Evolutionary conservation across 2,888 invertebrate species (phyloP), one percentile per base, ranked within the genome.

Genomic region (Caenorhabditis doughertyi): DNA sequence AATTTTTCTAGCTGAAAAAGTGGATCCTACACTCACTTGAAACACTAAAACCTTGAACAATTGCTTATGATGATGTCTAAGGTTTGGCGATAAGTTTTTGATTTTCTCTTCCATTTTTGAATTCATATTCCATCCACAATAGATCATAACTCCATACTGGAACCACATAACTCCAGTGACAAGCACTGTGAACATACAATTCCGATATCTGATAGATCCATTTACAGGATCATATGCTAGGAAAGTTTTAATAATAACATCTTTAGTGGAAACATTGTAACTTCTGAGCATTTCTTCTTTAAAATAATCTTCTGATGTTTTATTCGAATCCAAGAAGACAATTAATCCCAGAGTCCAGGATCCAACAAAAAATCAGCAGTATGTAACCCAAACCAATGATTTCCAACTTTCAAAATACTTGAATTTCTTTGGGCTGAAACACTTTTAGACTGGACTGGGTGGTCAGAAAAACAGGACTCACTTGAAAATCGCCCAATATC

Each of bases 401-500:
- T 39, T 42, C 53, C 25, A 39, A 4, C 67, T 55, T 8, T 18
- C 23, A 55, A 67, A 67, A 18, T 23, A 55, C 1, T 13, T 16
- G 2, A 67, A 39, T 3, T 35, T 39, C 8, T 4, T 16, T 16
- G 25, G 39, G 16, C 53, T 67, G 53, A 51, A 11, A 21, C 18
- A 39, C 9, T 9, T 4, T 9, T 32, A 9, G 9, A 7, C 9
- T 32, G 32, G 9, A 7, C 4, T 7, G 4, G 4, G 4, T 7
- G 9, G 4, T 21, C 5, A 2, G 16, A 42, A 27, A 13, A 25
- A 42, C 1, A 3, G 9, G n/a, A n/a, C n/a, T 47, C 29, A 51
- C 65, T 21, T 65, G 51, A 53, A 67, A 4, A 55, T 11, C 8
- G 27, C 55, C 32, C 55, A 68, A 25, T 68, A 55, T 3, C 55